Base-by-base conservation (phyloP, 35 echinoderm and acorn worm species). In the Ophioderma brevispina region DNA sequence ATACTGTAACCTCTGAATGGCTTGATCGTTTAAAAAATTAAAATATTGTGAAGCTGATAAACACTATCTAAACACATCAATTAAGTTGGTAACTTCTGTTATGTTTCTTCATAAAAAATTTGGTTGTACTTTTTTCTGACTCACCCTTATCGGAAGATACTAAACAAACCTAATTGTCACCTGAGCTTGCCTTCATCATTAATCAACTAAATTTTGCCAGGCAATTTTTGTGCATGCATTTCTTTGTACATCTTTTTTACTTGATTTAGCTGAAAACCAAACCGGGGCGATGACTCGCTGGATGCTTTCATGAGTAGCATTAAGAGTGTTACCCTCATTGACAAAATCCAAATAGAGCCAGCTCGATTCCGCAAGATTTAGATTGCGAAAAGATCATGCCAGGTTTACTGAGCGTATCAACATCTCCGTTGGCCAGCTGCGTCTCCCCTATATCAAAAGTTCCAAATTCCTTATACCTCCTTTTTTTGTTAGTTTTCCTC, bases 301-400 rank as follows among this genome's bases (percentile, higher is more conserved):
- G 96, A 98, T 59, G 96, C 92, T 23, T 98, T 98, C 63, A 98
- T 98, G 43, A 86, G 85, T 33, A 89, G 90, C 39, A 84, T 98
- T 21, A 95, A 98, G 81, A 82, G 90, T 50, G 96, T 93, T 42
- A 93, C 84, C 23, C 77, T 64, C 21, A 38, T 87, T 28, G 96
- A 98, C 81, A 98, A 90, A 64, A 92, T 80, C 18, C n/a, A n/a
- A 85, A 92, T 77, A 77, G 96, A 77, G 93, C 93, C 15, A 95
- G 93, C 39, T 85, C 95, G 36, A 98, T 38, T 98, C 13, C 75
- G 64, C 17, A 46, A 89, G 31, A 89, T 98, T 43, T n/a, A 93
- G 95, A 39, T 86, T 98, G 11, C 85, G 88, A 40, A 98, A 98
- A 37, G 93, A 98, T 31, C 90, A 98, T 78, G 75, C 84, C 55